Evolutionary conservation across 2,113 vertebrate species (phyloP).

Genomic region (Enhydra lutris): DNA sequence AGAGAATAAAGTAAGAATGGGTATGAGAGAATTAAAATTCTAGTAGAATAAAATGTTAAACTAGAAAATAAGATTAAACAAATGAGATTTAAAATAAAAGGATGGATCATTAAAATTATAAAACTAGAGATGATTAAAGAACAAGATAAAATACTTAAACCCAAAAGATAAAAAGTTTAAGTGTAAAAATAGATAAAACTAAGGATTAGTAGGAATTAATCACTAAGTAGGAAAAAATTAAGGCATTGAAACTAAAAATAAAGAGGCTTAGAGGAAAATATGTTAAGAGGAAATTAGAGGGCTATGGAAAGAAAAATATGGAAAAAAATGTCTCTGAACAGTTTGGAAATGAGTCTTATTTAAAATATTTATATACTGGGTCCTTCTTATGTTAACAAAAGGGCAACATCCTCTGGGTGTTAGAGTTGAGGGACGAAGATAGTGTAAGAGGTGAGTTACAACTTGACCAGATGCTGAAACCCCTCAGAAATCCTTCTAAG

Average conservation of each 20-base stretch:
- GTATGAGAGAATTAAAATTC: constrained; percentile 34
- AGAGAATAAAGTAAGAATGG: background rate
- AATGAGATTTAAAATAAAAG: constrained; percentile 56
- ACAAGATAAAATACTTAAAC: constrained; percentile 55
- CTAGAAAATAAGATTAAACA: constrained; percentile 57
- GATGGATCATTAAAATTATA: constrained; percentile 60
- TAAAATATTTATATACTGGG: background rate
- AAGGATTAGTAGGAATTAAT: constrained; percentile 60
- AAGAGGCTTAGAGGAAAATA: constrained; percentile 47
- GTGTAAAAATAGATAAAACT: constrained; percentile 61
- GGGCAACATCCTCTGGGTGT: background rate
- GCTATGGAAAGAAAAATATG: constrained; percentile 14
- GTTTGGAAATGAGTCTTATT: constrained; percentile 8
- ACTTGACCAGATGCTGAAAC: background rate
- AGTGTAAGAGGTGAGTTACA: background rate
- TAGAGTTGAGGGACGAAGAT: background rate
- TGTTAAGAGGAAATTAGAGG: constrained; percentile 36
- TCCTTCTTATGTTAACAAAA: background rate
- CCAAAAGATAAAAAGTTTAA: constrained; percentile 59
- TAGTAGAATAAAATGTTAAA: constrained; percentile 35
- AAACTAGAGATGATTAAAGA: constrained; percentile 54
- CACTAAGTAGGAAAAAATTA: constrained; percentile 61
- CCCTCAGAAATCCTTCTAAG: background rate
- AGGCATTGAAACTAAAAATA: constrained; percentile 67
- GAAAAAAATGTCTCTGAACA: background rate